Base-by-base conservation (phyloP, 1,140 invertebrate genomes). In the Sitophilus oryzae region DNA sequence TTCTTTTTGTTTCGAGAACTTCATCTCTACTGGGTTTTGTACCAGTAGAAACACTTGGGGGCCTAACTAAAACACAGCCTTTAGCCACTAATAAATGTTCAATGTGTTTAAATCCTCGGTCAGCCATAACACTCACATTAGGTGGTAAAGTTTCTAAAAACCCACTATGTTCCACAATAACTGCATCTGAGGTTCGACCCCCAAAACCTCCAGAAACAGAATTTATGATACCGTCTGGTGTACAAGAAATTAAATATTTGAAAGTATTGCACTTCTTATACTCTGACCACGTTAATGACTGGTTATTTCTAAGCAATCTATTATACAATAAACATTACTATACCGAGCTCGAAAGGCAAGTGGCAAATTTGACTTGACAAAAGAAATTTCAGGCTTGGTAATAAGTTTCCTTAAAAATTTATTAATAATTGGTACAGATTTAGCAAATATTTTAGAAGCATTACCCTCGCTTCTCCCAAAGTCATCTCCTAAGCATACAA, bases 261-360 rank as follows among this genome's bases (percentile, higher is more conserved):
- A 75, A 59, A 9, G 73, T 75, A 49, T 76, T 75, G 19, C 60
- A 63, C 52, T 74, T 74, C 62, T 75, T 75, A 51, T 76, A 76
- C 1, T 74, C 67, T 3, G 73, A 75, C 73, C 73, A 77, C 20
- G 71, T 70, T 16, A 51, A 54, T 44, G 58, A 52, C 59, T 48
- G 60, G 20, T 52, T 34, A 71, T 65, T 63, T 71, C 68, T 21
- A 71, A 65, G 58, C 68, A 70, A 46, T 71, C 65, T 6, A 66
- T 58, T 44, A 65, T 61, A 25, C 42, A 49, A 14, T 47, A 10
- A 14, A 59, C 46, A 25, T 58, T 57, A 11, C 41, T 48, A 52
- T 65, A 65, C 23, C 57, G 25, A 19, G 35, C 49, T 49, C 60
- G 51, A 43, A 66, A 61, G 15, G 60, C 43, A 16, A 59, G 45